phyloP scores from a whole-genome alignment of 2,797 vertebrate species.

The Lycodopsis pacificus region DNA sequence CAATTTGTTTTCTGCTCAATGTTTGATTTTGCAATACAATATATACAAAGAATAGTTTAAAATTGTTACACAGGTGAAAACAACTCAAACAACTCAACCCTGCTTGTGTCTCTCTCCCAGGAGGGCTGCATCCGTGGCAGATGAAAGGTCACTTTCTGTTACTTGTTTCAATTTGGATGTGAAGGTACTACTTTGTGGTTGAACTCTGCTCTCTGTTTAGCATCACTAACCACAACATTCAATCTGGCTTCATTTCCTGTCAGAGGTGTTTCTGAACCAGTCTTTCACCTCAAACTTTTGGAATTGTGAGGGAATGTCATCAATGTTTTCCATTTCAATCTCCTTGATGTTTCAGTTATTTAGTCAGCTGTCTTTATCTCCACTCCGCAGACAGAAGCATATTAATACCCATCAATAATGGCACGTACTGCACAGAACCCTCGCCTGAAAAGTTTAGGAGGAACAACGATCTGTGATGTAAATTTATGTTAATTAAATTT shows the following conservation, averaged over 20 bases:
- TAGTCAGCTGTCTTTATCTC: slow-evolving; percentile 46
- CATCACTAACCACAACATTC: neutral
- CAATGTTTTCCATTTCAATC: slow-evolving; percentile 35
- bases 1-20: too few relatives aligned
- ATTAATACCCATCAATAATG: slow-evolving; percentile 62
- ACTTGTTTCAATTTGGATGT: neutral
- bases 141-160: neutral
- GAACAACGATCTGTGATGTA: slow-evolving; percentile 65
- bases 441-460: slow-evolving; percentile 45
- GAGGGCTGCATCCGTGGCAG: neutral
- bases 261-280: neutral
- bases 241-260: neutral
- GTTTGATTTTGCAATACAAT: too few relatives aligned
- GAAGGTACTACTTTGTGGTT: neutral
- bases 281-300: slow-evolving; percentile 9
- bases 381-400: slow-evolving; percentile 46
- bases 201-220: neutral
- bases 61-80: neutral
- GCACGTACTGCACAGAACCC: slow-evolving; percentile 46
- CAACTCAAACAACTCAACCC: neutral
- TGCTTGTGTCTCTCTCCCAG: too few relatives aligned
- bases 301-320: neutral
- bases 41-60: neutral
- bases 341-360: slow-evolving; percentile 38
- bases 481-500: slow-evolving; percentile 75